phyloP scores from a whole-genome alignment of 2,888 invertebrate genomes.

The Xylophagus ater region DNA sequence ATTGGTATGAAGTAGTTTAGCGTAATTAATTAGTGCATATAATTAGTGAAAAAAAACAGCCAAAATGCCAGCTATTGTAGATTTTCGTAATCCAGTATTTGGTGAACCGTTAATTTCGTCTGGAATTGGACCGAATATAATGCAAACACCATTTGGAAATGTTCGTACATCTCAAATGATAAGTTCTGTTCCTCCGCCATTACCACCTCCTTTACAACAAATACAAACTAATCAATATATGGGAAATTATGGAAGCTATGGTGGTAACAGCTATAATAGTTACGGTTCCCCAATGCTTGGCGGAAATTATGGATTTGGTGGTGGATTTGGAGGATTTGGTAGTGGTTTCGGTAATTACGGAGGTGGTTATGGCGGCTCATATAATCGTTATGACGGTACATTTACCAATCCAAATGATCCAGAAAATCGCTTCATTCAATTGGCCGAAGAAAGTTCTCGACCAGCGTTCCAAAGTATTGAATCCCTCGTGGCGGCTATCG shows the following conservation, averaged over 20 bases:
- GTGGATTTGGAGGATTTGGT: constrained; percentile 16
- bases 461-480: constrained; percentile 93
- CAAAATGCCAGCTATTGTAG: too few species aligned
- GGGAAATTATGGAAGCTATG: constrained; percentile 29
- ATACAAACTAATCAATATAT: constrained; percentile 13
- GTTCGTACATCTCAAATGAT: constrained; percentile 20
- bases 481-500: constrained; percentile 80
- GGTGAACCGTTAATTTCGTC: constrained; percentile 15
- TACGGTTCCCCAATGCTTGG: constrained; percentile 17
- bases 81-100: constrained; percentile 10
- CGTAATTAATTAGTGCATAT: too few species aligned
- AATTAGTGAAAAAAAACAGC: too few species aligned
- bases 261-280: constrained; percentile 12
- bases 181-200: constrained; percentile 11
- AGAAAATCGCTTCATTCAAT: constrained; percentile 57
- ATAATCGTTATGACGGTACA: constrained; percentile 28
- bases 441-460: constrained; percentile 83
- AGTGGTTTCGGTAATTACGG: constrained; percentile 24
- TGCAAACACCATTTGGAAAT: constrained; percentile 31
- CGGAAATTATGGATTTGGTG: constrained; percentile 16
- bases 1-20: too few species aligned
- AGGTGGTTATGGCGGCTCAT: constrained; percentile 27
- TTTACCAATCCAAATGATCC: constrained; percentile 28
- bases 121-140: constrained; percentile 16
- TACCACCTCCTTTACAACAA: constrained; percentile 25